Base-by-base conservation (phyloP, 2,113 vertebrate species). In the Aplodontia rufa region DNA sequence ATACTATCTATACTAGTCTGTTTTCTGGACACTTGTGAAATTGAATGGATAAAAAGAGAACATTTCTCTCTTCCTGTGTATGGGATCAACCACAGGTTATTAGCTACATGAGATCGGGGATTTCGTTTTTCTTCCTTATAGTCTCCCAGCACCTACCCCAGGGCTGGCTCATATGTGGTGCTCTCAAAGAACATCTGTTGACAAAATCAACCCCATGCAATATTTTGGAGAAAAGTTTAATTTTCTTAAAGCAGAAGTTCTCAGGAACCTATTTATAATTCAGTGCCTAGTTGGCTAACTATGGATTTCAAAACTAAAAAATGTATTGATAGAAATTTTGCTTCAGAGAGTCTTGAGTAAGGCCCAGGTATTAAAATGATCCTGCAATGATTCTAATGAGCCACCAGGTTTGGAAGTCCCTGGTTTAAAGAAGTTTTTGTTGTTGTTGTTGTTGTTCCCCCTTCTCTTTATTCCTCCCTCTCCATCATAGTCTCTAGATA, bases 201-300 rank as follows among this genome's bases (percentile, higher is more conserved):
- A 76, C 75, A 53, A 93, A 55, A 40, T 84, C 76, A 83, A 74
- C 55, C 12, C 55, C 42, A 66, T 6, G 55, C 30, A 94, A 47
- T 62, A 81, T 91, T 76, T 89, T 4, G 11, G 37, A n/a, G 22
- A 8, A 72, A 95, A 26, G 4, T 35, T 82, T 84, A n/a, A 74
- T 90, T 91, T 92, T 40, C 30, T 90, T 90, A 81, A 60, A 91
- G 78, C 51, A 68, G 10, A 82, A 26, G 6, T 90, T 90, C 49
- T 94, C 45, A 53, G 32, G 81, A 37, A 75, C 8, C 42, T 60
- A 72, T 42, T 17, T 80, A 40, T 13, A 53, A 40, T 87, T 91
- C 49, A 47, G 6, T 84, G 45, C 14, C 19, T 32, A 2, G 47
- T 7, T 82, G 22, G 8, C 19, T 87, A 88, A 83, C 62, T 47